Evolutionary conservation across 2,888 invertebrate genomes (phyloP).

Genomic region (Agonum fuliginosum): DNA sequence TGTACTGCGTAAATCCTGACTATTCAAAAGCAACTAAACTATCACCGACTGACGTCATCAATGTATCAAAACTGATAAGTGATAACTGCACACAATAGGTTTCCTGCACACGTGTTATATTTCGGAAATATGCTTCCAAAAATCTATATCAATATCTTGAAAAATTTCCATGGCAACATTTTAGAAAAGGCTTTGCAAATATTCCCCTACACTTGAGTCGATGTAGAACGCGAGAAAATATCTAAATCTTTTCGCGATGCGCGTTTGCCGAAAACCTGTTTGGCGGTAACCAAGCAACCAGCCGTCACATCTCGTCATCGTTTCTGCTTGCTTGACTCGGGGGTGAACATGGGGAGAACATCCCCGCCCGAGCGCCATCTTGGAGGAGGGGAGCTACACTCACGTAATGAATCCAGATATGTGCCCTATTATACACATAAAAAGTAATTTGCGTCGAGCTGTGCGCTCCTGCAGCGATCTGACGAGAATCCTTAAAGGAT

Average conservation of each 20-base stretch:
- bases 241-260: slow-evolving; percentile 43
- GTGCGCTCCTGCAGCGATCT: slow-evolving; percentile 28
- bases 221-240: slow-evolving; percentile 30
- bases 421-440: slow-evolving; percentile 58
- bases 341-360: slow-evolving; percentile 3
- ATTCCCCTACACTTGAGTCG: slow-evolving; percentile 22
- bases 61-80: too few relatives aligned
- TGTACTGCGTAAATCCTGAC: too few relatives aligned
- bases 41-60: too few relatives aligned
- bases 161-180: slow-evolving; percentile 41
- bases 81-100: too few relatives aligned
- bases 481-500: neutral
- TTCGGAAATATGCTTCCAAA: slow-evolving; percentile 23
- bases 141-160: neutral
- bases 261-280: slow-evolving; percentile 42
- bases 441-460: slow-evolving; percentile 58
- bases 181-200: slow-evolving; percentile 43
- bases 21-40: too few relatives aligned
- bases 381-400: slow-evolving; percentile 39
- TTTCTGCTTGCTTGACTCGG: slow-evolving; percentile 39
- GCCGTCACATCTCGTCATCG: slow-evolving; percentile 50
- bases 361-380: slow-evolving; percentile 22
- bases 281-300: slow-evolving; percentile 50
- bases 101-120: neutral
- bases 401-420: slow-evolving; percentile 59